A percentile compares a stretch with the other conserved stretches of the same genome.
Conservation (phyloP, 2,113 vertebrate genomes). For the Miniopterus natalensis region DNA sequence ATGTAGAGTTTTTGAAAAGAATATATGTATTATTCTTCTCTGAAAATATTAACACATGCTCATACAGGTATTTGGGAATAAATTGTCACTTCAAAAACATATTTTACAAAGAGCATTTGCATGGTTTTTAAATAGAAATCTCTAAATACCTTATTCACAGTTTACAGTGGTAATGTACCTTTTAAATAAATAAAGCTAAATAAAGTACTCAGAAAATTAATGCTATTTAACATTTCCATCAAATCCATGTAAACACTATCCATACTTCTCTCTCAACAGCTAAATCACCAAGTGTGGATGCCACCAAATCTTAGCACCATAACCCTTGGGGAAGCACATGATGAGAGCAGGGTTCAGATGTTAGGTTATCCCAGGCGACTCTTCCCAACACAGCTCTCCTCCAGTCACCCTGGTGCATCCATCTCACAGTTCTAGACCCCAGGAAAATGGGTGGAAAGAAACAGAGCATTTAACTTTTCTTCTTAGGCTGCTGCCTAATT, state of each 20-base stretch:
- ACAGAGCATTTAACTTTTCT: neutral
- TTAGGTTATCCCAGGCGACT: neutral
- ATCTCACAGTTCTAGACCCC: neutral
- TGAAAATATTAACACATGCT: conserved; percentile 62
- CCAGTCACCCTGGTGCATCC: neutral
- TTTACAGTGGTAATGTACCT: conserved; percentile 65
- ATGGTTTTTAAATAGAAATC: conserved; percentile 70
- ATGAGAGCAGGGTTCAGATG: neutral
- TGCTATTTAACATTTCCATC: conserved; percentile 55
- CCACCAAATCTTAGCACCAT: neutral
- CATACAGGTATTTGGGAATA: conserved; percentile 66
- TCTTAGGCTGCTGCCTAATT: neutral
- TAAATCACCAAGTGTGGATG: neutral
- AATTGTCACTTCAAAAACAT: conserved; percentile 31
- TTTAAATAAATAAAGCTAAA: conserved; percentile 78
- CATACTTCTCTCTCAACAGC: conserved; percentile 36
- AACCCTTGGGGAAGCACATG: neutral
- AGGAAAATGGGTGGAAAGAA: neutral
- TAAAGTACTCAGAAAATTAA: conserved; percentile 70
- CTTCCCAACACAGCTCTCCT: neutral
- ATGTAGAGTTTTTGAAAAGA: conserved; percentile 62
- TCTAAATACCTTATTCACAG: conserved; percentile 76
- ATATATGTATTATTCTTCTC: neutral
- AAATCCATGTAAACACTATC: neutral
- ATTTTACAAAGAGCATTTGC: conserved; percentile 45